A percentile compares a stretch with the other conserved stretches of the same genome.
Evolutionary conservation across 2,113 vertebrate genomes (phyloP).

Genomic region (Sigmodon hispidus): DNA sequence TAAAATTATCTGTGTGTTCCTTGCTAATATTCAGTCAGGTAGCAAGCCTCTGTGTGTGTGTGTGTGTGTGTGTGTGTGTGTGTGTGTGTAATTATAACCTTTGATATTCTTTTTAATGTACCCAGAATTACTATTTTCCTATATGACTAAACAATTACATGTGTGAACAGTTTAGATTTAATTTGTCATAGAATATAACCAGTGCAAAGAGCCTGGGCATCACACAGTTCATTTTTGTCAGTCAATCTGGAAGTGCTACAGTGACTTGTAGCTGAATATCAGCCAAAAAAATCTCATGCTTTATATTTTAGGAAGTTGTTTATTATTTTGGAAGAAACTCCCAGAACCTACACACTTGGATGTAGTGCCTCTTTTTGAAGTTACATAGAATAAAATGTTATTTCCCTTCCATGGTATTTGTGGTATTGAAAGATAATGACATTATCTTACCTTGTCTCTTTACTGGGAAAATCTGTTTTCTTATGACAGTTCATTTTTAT

Average conservation of each 20-base stretch:
- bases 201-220: background rate
- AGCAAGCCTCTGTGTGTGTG: background rate
- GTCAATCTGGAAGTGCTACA: background rate
- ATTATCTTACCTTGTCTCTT: background rate
- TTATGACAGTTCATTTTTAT: background rate
- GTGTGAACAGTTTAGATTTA: slow-evolving; percentile 43
- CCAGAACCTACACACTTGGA: background rate
- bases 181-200: slow-evolving; percentile 29
- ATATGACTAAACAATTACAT: background rate
- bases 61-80: no score
- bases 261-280: background rate
- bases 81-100: no score
- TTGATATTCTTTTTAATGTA: slow-evolving; percentile 30
- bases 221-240: background rate
- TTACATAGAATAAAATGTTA: slow-evolving; percentile 17
- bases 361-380: slow-evolving; percentile 18
- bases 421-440: slow-evolving; percentile 44
- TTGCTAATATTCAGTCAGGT: background rate
- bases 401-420: background rate
- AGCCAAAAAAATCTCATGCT: background rate
- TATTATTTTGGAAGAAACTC: slow-evolving; percentile 15
- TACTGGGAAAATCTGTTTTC: background rate
- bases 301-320: slow-evolving; percentile 48
- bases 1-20: slow-evolving; percentile 43
- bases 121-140: slow-evolving; percentile 12